A percentile compares a stretch with the other conserved stretches of the same genome.
Conservation (phyloP, 2,113 vertebrate genomes). For the Eleginops maclovinus region DNA sequence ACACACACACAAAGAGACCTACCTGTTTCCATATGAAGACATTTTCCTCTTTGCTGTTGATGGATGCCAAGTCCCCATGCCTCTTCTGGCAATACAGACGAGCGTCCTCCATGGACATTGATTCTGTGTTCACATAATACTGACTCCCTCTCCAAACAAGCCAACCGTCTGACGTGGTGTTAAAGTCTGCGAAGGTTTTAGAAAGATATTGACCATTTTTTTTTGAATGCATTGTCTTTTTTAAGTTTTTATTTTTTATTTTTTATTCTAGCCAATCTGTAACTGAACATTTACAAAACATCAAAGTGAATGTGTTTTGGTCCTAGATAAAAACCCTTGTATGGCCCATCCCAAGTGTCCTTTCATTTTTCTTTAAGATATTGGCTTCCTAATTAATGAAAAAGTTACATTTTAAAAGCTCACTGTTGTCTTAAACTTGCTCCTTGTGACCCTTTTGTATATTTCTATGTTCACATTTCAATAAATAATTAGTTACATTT, state of each 20-base stretch:
- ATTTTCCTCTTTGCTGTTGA: constrained; percentile 89
- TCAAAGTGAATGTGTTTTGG: background rate
- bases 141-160: constrained; percentile 85
- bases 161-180: constrained; percentile 90
- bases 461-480: background rate
- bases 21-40: constrained; percentile 91
- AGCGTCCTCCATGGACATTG: constrained; percentile 86
- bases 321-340: background rate
- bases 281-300: background rate
- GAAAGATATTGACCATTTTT: constrained; percentile 1
- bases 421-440: no score
- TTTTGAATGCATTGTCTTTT: background rate
- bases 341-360: background rate
- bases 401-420: background rate
- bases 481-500: background rate
- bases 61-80: constrained; percentile 87
- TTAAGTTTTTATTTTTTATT: background rate
- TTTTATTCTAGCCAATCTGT: background rate
- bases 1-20: background rate
- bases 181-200: constrained; percentile 78
- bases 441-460: background rate
- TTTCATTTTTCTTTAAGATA: background rate
- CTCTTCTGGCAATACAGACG: constrained; percentile 86
- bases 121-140: constrained; percentile 84
- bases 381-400: background rate